These are phyloP conservation scores for Drosophila putrida DNA, from an alignment of 2,888 invertebrate species.

Conservation along the genomic window DNA sequence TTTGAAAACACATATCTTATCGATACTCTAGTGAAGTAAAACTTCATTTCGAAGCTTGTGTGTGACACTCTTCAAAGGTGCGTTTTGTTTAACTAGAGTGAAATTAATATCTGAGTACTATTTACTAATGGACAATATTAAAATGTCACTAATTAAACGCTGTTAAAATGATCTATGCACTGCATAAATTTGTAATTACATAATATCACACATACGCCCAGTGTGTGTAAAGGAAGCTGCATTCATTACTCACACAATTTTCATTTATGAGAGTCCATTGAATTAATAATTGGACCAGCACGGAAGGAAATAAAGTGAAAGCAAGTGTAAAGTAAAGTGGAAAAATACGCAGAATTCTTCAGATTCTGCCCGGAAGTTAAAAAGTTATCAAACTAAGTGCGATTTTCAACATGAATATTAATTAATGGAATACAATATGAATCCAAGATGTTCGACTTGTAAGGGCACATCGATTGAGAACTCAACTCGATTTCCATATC, in stretches of 20 bases:
- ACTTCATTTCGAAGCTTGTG: background rate
- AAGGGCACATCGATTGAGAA: slow-evolving; percentile 2
- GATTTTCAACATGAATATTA: slow-evolving; percentile 21
- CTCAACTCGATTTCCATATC: slow-evolving; percentile 24
- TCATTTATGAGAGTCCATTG: slow-evolving; percentile 7
- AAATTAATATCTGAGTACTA: background rate
- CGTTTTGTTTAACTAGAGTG: background rate
- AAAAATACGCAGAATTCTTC: background rate
- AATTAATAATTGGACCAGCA: background rate
- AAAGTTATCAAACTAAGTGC: background rate
- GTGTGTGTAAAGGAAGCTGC: slow-evolving; percentile 3
- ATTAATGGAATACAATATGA: slow-evolving; percentile 5
- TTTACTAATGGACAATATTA: background rate
- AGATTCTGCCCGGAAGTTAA: background rate
- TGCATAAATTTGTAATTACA: background rate
- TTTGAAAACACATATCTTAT: background rate
- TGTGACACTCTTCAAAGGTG: slow-evolving; percentile 8
- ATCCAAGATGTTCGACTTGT: background rate
- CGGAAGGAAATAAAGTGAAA: background rate
- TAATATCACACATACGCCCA: slow-evolving; percentile 42
- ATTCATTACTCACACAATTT: slow-evolving; percentile 21
- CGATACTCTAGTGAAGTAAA: slow-evolving; percentile 1
- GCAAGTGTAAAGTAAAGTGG: background rate
- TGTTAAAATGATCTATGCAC: slow-evolving; percentile 12
- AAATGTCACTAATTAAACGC: slow-evolving; percentile 1